A percentile compares a stretch with the other conserved stretches of the same genome.
Conservation (phyloP, 2,888 invertebrate species). For the Phengaris arion region DNA sequence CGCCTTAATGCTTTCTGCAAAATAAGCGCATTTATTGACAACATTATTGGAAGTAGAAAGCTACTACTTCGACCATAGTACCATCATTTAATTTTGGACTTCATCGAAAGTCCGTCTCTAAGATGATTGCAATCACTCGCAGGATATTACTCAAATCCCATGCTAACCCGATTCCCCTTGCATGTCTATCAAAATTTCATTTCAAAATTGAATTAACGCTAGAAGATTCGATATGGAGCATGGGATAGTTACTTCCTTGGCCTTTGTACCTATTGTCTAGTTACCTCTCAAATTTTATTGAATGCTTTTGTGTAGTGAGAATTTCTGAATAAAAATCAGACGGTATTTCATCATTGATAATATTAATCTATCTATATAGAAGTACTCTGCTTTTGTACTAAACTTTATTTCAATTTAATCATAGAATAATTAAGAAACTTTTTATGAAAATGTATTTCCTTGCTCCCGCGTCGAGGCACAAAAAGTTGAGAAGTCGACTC, state of each 20-base stretch:
- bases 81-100: background rate
- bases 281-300: too few species aligned
- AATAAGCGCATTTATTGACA: background rate
- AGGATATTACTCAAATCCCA: slow-evolving; percentile 47
- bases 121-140: slow-evolving; percentile 40
- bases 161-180: slow-evolving; percentile 38
- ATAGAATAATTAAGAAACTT: slow-evolving; percentile 3
- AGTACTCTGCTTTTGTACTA: too few species aligned
- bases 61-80: background rate
- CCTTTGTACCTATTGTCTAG: too few species aligned
- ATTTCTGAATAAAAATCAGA: too few species aligned
- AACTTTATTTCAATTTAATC: slow-evolving; percentile 5
- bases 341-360: too few species aligned
- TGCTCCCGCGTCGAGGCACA: background rate
- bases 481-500: slow-evolving; percentile 40
- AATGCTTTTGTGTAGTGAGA: too few species aligned
- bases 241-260: too few species aligned
- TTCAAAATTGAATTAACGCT: slow-evolving; percentile 51
- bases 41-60: background rate
- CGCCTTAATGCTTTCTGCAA: background rate
- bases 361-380: too few species aligned
- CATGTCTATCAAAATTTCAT: slow-evolving; percentile 52
- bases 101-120: background rate
- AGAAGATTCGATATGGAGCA: too few species aligned
- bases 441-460: slow-evolving; percentile 14